Base-by-base conservation (phyloP, 2,113 vertebrate species). In the Silurus asotus region DNA sequence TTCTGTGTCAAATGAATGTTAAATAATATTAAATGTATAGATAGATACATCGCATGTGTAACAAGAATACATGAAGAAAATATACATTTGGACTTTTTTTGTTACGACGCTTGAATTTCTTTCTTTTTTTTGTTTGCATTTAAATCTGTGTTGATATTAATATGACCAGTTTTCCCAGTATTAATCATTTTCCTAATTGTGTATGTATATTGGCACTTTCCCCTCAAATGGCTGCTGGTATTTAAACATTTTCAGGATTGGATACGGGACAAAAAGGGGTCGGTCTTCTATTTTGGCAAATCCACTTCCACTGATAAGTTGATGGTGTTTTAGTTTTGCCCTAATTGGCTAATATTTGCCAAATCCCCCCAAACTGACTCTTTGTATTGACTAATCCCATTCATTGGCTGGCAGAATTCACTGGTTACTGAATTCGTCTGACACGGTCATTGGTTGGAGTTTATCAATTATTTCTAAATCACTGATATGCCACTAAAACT, bases 1-100 rank as follows among this genome's bases (percentile, higher is more conserved):
- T 90, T 92, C 87, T 89, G 91, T 91, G 92, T 90, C 88, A 85
- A 83, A 88, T 94, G 86, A 93, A 92, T 94, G 93, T 95, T 88
- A 89, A 90, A 91, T 86, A 89, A 92, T 87, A 87, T 11, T 79
- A 91, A 91, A 92, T 92, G 78, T 92, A 86, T 88, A 91, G 87
- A 90, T 51, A 82, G 80, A 88, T 82, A 83, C 81, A 65, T 81
- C 81, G 80, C 84, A 75, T 86, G 83, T 90, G 62, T 87, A 90
- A 90, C 83, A 89, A 83, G 51, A 85, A 86, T 89, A 69, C 90
- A 91, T 92, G 92, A 92, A 92, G 79, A 20, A 25, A 76, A 74
- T 87, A 84, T 76, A 82, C 87, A 84, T 81, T 79, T 85, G 13
- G 48, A 80, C 58, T 84, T 61, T 87, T 87, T 89, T 87, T 89